phyloP scores from a whole-genome alignment of 2,888 invertebrate genomes.

The Saturnia japonica region DNA sequence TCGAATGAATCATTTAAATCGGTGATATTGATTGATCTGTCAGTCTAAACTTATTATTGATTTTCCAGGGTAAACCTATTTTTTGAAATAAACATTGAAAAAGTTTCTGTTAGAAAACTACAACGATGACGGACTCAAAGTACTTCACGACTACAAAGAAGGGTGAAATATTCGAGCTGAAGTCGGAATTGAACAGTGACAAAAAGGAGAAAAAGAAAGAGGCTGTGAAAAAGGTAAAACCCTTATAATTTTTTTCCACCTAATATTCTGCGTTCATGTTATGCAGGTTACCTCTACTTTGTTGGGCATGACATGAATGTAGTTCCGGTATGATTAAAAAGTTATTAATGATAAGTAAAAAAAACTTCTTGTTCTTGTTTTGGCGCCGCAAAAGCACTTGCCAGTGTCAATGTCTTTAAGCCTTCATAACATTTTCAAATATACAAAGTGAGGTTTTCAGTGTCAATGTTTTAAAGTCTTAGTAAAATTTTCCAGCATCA shows the following conservation, averaged over 20 bases:
- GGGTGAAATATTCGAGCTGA: conserved; percentile 99
- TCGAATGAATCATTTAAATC: neutral
- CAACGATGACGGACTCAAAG: conserved; percentile 98
- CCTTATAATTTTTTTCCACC: conserved; percentile 11
- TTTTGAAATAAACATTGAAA: conserved; percentile 1
- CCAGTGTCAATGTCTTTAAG: too few relatives aligned
- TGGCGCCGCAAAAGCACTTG: too few relatives aligned
- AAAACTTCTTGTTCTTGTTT: too few relatives aligned
- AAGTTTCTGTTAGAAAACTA: conserved; percentile 24
- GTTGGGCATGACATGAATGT: neutral
- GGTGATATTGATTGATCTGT: neutral
- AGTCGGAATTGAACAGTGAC: conserved; percentile 99
- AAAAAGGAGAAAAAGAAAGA: conserved; percentile 99
- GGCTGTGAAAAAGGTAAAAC: conserved; percentile 97
- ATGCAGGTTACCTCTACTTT: neutral
- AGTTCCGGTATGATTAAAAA: neutral
- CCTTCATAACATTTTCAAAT: too few relatives aligned
- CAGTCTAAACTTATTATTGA: conserved; percentile 10
- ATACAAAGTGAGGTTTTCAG: too few relatives aligned
- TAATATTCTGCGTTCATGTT: neutral
- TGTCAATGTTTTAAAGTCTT: too few relatives aligned
- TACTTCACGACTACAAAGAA: conserved; percentile 99
- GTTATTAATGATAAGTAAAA: neutral
- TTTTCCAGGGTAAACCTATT: conserved; percentile 13
- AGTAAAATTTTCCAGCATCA: too few relatives aligned